These are phyloP conservation scores for Cyprinodon brontotheroides DNA, from an alignment of 2,113 vertebrate genomes.

Conservation along the genomic window DNA sequence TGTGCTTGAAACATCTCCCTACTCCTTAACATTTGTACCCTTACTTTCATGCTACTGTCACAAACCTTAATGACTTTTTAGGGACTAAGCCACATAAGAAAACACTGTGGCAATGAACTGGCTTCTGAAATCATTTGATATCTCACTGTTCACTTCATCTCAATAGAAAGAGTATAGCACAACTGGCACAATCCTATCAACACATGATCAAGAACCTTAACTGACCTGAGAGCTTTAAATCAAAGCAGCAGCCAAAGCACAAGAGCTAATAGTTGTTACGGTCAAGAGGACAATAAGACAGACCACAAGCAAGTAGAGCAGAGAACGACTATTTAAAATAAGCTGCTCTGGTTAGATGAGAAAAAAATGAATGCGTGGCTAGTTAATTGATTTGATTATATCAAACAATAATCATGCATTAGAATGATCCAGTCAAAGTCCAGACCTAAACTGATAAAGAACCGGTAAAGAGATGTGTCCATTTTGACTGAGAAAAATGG, in stretches of 20 bases:
- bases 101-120: background rate
- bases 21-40: background rate
- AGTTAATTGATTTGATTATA: background rate
- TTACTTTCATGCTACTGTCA: background rate
- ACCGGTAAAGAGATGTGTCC: background rate
- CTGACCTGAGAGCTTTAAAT: background rate
- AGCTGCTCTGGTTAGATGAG: background rate
- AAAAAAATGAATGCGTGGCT: background rate
- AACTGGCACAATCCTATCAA: background rate
- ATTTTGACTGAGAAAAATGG: background rate
- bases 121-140: background rate
- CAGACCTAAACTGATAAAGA: background rate
- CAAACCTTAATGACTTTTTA: background rate
- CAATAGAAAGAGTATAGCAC: background rate
- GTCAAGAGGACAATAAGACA: background rate
- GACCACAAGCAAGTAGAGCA: background rate
- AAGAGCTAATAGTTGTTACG: background rate
- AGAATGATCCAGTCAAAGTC: background rate
- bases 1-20: background rate
- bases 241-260: background rate
- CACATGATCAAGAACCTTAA: background rate
- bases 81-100: background rate
- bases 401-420: background rate
- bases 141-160: background rate
- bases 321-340: background rate